Conservation (phyloP, 92 coral and sea anemone genomes). For the Plumapathes pennacea region DNA sequence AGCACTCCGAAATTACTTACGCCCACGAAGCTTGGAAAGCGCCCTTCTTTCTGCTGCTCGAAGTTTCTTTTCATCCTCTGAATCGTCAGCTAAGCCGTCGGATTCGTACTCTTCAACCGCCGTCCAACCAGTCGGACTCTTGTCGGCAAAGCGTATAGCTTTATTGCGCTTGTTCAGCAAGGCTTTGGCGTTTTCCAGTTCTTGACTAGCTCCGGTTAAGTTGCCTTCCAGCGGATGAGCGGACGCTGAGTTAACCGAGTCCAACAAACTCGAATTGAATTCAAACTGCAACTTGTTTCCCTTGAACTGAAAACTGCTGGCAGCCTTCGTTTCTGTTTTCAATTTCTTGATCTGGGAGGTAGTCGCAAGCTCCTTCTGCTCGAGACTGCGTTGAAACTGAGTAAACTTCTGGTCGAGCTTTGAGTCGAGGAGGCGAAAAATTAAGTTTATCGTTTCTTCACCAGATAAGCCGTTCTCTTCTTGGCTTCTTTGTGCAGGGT, state of each 20-base stretch:
- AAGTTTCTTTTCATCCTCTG: slow-evolving; percentile 13
- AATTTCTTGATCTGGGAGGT: slow-evolving; percentile 7
- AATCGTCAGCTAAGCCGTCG: slow-evolving; percentile 11
- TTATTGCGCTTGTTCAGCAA: slow-evolving; percentile 2
- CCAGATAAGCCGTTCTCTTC: too few relatives aligned
- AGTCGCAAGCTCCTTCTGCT: slow-evolving; percentile 11
- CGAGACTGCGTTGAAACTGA: slow-evolving; percentile 16
- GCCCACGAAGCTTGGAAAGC: not conserved
- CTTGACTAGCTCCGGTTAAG: not conserved
- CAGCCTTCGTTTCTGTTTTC: slow-evolving; percentile 11
- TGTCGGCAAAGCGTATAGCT: slow-evolving; percentile 7
- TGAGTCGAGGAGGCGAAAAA: not conserved
- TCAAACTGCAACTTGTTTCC: slow-evolving; percentile 23
- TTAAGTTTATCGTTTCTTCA: not conserved
- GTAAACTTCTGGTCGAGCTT: slow-evolving; percentile 15
- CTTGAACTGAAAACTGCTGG: slow-evolving; percentile 13
- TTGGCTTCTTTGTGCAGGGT: too few relatives aligned
- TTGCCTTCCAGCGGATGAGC: not conserved
- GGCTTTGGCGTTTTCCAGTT: not conserved
- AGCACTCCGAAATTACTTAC: too few relatives aligned
- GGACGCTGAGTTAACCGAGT: not conserved
- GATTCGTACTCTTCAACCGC: slow-evolving; percentile 18
- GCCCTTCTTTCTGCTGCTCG: slow-evolving; percentile 4
- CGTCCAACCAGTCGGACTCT: slow-evolving; percentile 16
- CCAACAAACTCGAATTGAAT: slow-evolving; percentile 1